A percentile compares a stretch with the other conserved stretches of the same genome.
Evolutionary conservation across 2,113 vertebrate species (phyloP).

Genomic region (Brachypodius melanocephalos): DNA sequence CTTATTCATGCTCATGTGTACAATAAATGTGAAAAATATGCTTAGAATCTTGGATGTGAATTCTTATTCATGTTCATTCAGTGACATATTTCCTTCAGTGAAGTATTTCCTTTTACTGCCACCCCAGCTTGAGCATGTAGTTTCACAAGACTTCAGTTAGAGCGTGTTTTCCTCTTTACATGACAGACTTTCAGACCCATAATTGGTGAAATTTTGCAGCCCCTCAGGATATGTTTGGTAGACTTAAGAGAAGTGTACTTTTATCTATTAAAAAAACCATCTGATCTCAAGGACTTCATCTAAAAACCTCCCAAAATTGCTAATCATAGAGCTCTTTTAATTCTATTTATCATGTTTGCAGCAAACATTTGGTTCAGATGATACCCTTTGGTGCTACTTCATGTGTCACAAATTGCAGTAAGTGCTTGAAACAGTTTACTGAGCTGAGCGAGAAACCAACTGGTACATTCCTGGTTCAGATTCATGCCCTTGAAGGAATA

Average conservation of each 20-base stretch:
- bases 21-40: neutral
- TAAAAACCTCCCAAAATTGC: neutral
- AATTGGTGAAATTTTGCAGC: neutral
- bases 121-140: neutral
- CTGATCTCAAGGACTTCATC: neutral
- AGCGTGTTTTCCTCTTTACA: neutral
- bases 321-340: neutral
- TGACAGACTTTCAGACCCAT: neutral
- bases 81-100: neutral
- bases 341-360: neutral
- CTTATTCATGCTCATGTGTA: neutral
- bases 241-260: neutral
- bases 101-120: neutral
- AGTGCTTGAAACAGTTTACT: neutral
- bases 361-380: neutral
- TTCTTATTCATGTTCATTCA: neutral
- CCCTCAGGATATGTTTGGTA: neutral
- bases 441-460: neutral
- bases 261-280: rapidly evolving
- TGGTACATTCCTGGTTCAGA: neutral
- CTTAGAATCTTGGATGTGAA: neutral
- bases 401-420: neutral
- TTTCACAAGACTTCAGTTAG: neutral
- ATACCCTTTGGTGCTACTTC: neutral
- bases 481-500: neutral